Evolutionary conservation across 1,140 invertebrate genomes (phyloP).

Genomic region (Nixonia krombeini): DNA sequence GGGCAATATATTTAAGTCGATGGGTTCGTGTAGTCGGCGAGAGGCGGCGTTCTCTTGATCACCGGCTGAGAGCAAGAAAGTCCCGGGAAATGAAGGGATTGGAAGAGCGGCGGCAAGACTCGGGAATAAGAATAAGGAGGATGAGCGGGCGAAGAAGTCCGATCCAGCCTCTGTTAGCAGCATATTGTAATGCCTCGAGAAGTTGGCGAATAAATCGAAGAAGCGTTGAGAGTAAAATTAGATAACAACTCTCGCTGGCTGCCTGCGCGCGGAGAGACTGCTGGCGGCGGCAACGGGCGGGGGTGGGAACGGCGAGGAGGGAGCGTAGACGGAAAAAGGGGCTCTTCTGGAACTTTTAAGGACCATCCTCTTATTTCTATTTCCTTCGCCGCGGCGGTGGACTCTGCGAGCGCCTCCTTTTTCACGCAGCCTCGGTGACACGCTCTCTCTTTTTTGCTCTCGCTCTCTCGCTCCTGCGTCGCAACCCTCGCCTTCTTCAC

Average conservation of each 20-base stretch:
- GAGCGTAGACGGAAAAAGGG: constrained; percentile 50
- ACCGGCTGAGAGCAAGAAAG: no score
- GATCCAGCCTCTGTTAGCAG: constrained; percentile 65
- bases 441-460: constrained; percentile 23
- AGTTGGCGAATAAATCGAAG: constrained; percentile 73
- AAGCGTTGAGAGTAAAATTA: constrained; percentile 73
- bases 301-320: constrained; percentile 10
- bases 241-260: constrained; percentile 69
- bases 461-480: constrained; percentile 9
- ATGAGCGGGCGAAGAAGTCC: constrained; percentile 39
- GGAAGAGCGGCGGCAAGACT: constrained; percentile 37
- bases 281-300: constrained; percentile 13
- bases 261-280: constrained; percentile 46
- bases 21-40: no score
- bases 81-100: constrained; percentile 22
- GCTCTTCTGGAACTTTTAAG: constrained; percentile 69
- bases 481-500: constrained; percentile 29
- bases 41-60: no score
- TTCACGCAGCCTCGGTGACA: constrained; percentile 21
- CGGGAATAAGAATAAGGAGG: constrained; percentile 22
- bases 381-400: constrained; percentile 37
- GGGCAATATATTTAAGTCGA: no score
- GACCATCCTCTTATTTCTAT: constrained; percentile 64
- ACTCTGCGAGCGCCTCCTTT: constrained; percentile 24
- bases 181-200: constrained; percentile 72